Evolutionary conservation across 2,888 invertebrate species (phyloP), one percentile per base, ranked within the genome.

Genomic region (Biston betularia): DNA sequence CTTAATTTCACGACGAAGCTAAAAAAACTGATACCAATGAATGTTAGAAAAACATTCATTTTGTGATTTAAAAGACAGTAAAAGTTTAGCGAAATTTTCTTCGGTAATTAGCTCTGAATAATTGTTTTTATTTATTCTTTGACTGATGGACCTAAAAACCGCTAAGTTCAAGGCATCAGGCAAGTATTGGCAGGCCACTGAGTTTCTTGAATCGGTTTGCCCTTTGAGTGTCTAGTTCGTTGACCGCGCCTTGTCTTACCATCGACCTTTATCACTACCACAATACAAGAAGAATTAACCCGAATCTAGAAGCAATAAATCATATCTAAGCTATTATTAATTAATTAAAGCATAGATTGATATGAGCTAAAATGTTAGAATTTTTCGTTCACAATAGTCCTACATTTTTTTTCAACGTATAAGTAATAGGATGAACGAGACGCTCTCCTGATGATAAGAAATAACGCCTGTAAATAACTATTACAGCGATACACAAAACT

Each of bases 211-310:
- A 58, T 49, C 24, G 38, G 33, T 58, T 49, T 40, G 58, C 49
- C 58, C 58, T 58, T 50, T 49, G 24, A 11, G 33, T 49, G 7
- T 15, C 34, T 48, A 57, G 58, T 49, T 58, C 49, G 24, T 49
- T 33, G 49, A 58, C 38, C 58, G 58, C 40, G 8, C 57, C 45
- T 48, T 49, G 58, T 42, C 49, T 49, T 58, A 46, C 49, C 58
- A 42, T 40, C 33, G 49, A 42, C 58, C 58, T 58, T 49, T 42
- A 42, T 33, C 38, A 42, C 12, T 40, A 6, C 24, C n/a, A 56
- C 34, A 56, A 34, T 35, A 10, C n/a, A 35, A 40, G 2, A 45
- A 33, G 10, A 56, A 35, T 45, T 56, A 56, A 45, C 14, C 34
- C 45, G 10, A 35, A 14, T 45, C 8, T 44, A 6, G 24, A 4